Percentiles rank a stretch among this genome's conserved stretches.
These are phyloP conservation scores for Drosophila carrolli DNA, from an alignment of 1,140 invertebrate species.

Conservation along the genomic window DNA sequence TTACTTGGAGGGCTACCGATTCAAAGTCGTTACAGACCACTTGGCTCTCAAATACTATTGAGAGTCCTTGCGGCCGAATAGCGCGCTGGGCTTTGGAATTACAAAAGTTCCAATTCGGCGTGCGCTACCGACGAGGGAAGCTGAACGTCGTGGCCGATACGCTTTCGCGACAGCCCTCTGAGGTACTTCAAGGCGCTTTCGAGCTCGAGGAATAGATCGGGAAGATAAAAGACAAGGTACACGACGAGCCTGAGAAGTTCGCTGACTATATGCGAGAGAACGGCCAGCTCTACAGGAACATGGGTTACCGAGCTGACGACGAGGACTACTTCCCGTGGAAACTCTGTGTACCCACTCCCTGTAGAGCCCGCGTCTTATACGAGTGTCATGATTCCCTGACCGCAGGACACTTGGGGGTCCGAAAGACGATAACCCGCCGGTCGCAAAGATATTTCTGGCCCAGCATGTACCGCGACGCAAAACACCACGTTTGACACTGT, in stretches of 20 bases:
- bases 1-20: neutral
- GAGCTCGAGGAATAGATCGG: neutral
- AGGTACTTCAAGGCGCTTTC: neutral
- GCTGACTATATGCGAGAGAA: neutral
- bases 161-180: neutral
- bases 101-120: neutral
- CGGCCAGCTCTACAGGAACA: too few relatives aligned
- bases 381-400: neutral
- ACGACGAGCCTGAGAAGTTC: neutral
- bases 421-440: too few relatives aligned
- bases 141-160: neutral
- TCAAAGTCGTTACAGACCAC: neutral
- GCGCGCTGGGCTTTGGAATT: neutral
- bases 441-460: too few relatives aligned
- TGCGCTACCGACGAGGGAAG: neutral
- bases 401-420: too few relatives aligned
- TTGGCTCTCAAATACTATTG: neutral
- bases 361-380: too few relatives aligned
- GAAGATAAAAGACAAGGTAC: neutral
- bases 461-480: neutral
- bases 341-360: too few relatives aligned
- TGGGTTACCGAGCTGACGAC: too few relatives aligned
- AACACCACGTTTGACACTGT: neutral
- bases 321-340: too few relatives aligned
- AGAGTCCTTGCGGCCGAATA: neutral